Conservation (phyloP, 2,888 invertebrate species). For the Apotomis capreana region DNA sequence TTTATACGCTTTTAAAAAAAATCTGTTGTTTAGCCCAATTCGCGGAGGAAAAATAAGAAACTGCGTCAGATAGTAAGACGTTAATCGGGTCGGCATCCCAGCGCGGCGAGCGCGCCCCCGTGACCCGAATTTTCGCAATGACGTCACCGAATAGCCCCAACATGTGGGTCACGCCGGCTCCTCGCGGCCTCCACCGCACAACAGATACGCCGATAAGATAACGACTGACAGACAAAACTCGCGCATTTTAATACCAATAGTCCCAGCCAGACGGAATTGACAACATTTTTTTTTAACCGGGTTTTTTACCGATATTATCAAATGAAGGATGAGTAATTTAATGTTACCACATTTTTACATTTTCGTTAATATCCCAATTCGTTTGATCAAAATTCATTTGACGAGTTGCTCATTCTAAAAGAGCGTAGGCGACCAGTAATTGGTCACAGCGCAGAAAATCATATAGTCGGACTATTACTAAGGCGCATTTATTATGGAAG, state of each 20-base stretch:
- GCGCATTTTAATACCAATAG: slow-evolving; percentile 1
- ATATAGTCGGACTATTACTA: no score
- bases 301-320: no score
- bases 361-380: no score
- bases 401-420: no score
- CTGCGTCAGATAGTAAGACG: slow-evolving; percentile 42
- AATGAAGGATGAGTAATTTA: no score
- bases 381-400: no score
- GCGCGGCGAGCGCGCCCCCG: slow-evolving; percentile 62
- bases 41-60: slow-evolving; percentile 11
- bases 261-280: neutral
- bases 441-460: no score
- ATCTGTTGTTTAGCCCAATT: slow-evolving; percentile 16
- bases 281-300: no score
- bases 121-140: slow-evolving; percentile 78
- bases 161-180: slow-evolving; percentile 65
- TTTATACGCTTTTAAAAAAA: slow-evolving; percentile 13
- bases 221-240: slow-evolving; percentile 32
- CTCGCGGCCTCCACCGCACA: slow-evolving; percentile 45
- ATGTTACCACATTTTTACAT: no score
- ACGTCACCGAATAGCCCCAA: slow-evolving; percentile 73
- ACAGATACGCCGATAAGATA: slow-evolving; percentile 43
- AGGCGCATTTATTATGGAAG: no score
- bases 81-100: slow-evolving; percentile 49
- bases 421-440: no score